These are phyloP conservation scores for Andrena fulva DNA, from an alignment of 2,888 invertebrate species.

Conservation along the genomic window DNA sequence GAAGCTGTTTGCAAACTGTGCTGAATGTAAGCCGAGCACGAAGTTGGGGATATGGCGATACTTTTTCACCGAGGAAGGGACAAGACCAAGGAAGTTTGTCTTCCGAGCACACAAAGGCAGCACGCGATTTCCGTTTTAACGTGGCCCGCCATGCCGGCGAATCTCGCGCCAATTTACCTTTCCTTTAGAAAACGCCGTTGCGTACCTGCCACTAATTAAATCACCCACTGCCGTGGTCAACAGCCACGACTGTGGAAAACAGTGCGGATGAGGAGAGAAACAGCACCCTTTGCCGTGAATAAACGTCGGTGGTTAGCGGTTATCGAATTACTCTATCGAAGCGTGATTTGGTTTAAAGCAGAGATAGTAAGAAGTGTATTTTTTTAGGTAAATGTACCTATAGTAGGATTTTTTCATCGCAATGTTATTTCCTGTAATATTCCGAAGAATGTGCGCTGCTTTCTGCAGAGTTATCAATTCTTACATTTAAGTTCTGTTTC, in stretches of 20 bases:
- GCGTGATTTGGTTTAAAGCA: slow-evolving; percentile 6
- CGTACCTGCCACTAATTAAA: slow-evolving; percentile 50
- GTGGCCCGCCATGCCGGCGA: slow-evolving; percentile 26
- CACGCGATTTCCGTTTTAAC: slow-evolving; percentile 29
- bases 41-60: too few species aligned
- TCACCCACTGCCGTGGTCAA: slow-evolving; percentile 30
- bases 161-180: slow-evolving; percentile 36
- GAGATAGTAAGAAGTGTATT: background rate
- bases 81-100: background rate
- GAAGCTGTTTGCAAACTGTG: too few species aligned
- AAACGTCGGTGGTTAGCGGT: slow-evolving; percentile 12
- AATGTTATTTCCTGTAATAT: background rate
- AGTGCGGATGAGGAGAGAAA: slow-evolving; percentile 8
- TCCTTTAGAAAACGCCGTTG: slow-evolving; percentile 49
- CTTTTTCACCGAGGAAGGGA: too few species aligned
- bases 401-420: background rate
- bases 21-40: too few species aligned
- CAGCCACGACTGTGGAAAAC: background rate
- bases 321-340: slow-evolving; percentile 58
- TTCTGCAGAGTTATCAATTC: background rate
- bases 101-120: background rate
- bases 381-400: background rate
- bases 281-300: slow-evolving; percentile 4
- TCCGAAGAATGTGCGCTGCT: background rate
- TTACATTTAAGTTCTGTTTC: background rate